Evolutionary conservation across 2,888 invertebrate species (phyloP).

Genomic region (Xestia sexstrigata): DNA sequence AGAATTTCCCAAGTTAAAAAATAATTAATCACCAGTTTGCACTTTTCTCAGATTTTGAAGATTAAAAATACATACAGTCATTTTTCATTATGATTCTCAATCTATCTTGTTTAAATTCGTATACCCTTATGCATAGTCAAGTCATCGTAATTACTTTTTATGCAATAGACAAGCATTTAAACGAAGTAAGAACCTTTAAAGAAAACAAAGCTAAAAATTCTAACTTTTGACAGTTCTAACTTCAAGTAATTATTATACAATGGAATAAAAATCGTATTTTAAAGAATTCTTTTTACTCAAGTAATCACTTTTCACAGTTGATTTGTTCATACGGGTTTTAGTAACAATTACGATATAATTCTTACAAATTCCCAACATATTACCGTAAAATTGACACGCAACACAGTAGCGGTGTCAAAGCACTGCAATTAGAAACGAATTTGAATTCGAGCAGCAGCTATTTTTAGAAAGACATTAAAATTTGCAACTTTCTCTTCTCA

Average conservation of each 20-base stretch:
- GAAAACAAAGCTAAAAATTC: no score
- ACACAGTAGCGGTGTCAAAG: constrained; percentile 9
- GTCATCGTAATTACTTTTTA: background rate
- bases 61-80: background rate
- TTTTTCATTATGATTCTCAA: background rate
- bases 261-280: no score
- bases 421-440: constrained; percentile 33
- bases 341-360: constrained; percentile 14
- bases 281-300: no score
- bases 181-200: no score
- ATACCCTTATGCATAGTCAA: no score
- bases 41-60: background rate
- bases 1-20: background rate
- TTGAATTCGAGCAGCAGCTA: background rate
- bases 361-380: background rate
- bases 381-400: constrained; percentile 18
- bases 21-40: background rate
- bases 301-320: no score
- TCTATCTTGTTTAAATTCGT: background rate
- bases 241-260: background rate
- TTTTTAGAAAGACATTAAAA: constrained; percentile 1
- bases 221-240: no score
- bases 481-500: background rate
- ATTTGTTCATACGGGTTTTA: background rate
- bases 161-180: no score